These are phyloP conservation scores for Phaethornis superciliosus DNA, from an alignment of 2,113 vertebrate genomes.

Conservation along the genomic window DNA sequence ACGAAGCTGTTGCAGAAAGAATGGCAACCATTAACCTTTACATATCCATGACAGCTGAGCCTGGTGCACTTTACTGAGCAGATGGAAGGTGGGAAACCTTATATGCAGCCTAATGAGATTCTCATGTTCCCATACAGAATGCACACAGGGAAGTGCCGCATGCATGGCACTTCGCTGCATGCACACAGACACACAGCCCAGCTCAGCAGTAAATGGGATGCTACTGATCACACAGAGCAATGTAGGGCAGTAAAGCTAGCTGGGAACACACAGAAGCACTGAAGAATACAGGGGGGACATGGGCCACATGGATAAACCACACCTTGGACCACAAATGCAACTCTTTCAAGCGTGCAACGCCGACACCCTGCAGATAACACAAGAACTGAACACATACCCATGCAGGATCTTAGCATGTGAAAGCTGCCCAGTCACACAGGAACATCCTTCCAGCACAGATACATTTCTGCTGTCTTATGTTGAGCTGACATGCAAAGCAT, in stretches of 20 bases:
- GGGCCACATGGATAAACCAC: not conserved
- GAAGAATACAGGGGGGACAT: not conserved
- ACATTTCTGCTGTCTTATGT: not conserved
- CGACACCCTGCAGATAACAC: accelerated
- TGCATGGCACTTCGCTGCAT: not conserved
- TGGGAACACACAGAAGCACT: not conserved
- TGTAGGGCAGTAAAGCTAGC: not conserved
- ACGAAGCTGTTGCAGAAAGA: not conserved
- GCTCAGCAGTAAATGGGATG: not conserved
- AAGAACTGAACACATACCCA: not conserved
- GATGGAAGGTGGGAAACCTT: slow-evolving; percentile 27
- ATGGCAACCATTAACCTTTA: not conserved
- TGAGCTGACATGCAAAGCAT: accelerated
- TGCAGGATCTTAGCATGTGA: not conserved
- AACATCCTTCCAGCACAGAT: not conserved
- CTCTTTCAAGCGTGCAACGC: not conserved
- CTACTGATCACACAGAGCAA: not conserved
- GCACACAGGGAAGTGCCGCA: not conserved
- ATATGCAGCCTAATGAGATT: not conserved
- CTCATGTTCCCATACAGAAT: not conserved
- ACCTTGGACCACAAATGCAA: not conserved
- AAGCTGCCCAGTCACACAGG: not conserved
- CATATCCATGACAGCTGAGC: not conserved
- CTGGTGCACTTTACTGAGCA: not conserved
- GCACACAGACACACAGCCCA: not conserved